phyloP scores from a whole-genome alignment of 2,113 vertebrate genomes.

The Mobula hypostoma region DNA sequence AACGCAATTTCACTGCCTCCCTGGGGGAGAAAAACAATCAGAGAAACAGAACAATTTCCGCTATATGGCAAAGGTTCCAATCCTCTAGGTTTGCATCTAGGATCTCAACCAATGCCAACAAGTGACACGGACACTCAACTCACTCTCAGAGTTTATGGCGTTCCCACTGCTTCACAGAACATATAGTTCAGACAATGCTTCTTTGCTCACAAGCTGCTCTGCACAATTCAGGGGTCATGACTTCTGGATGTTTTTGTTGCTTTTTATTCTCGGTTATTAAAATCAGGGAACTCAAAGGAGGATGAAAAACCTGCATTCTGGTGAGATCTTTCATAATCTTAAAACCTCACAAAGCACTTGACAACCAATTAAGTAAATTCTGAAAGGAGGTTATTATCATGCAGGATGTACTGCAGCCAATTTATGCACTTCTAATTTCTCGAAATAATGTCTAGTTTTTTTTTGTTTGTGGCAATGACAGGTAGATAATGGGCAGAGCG shows the following conservation, averaged over 20 bases:
- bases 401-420: background rate
- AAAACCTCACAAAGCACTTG: background rate
- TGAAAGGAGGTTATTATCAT: background rate
- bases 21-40: slow-evolving; percentile 45
- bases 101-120: background rate
- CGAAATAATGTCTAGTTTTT: background rate
- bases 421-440: background rate
- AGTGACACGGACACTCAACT: background rate
- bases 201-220: background rate
- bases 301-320: background rate
- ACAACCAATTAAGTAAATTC: background rate
- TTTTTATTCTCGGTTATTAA: background rate
- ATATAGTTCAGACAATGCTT: background rate
- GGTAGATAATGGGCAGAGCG: background rate
- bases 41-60: background rate
- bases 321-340: too few relatives aligned
- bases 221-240: background rate
- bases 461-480: background rate
- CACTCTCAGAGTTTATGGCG: background rate
- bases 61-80: background rate
- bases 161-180: background rate
- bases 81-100: slow-evolving; percentile 7
- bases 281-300: too few relatives aligned
- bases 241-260: too few relatives aligned
- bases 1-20: slow-evolving; percentile 69